Evolutionary conservation across 2,888 invertebrate genomes (phyloP).

Genomic region (Sthenelais limicola): DNA sequence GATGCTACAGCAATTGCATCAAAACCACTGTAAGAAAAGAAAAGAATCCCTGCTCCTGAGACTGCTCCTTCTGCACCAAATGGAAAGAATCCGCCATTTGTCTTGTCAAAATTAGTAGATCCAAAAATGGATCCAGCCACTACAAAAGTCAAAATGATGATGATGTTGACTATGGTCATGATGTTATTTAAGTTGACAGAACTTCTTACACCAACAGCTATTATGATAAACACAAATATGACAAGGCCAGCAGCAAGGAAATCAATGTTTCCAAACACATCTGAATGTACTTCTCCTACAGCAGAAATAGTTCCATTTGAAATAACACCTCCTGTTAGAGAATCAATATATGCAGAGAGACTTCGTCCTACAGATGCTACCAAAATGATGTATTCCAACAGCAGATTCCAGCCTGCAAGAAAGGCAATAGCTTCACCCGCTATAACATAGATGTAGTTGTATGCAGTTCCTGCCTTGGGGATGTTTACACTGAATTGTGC

Average conservation of each 20-base stretch:
- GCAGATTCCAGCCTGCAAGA: conserved; percentile 58
- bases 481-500: conserved; percentile 84
- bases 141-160: conserved; percentile 9
- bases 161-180: conserved; percentile 2
- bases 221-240: conserved; percentile 4
- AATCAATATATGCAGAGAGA: conserved; percentile 72
- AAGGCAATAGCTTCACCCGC: conserved; percentile 62
- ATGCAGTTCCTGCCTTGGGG: conserved; percentile 17
- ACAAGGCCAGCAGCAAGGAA: conserved; percentile 64
- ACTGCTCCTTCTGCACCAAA: neutral
- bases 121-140: neutral
- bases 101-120: neutral
- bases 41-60: conserved; percentile 5
- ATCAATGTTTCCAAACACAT: conserved; percentile 62
- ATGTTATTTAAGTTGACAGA: conserved; percentile 4
- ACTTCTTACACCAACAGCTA: neutral
- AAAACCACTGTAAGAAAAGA: conserved; percentile 16
- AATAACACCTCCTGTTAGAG: conserved; percentile 57
- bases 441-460: conserved; percentile 64
- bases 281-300: conserved; percentile 49
- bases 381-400: conserved; percentile 51
- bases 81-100: conserved; percentile 19
- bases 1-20: conserved; percentile 10
- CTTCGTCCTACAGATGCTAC: conserved; percentile 60
- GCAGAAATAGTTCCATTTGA: conserved; percentile 46